Base-by-base conservation (phyloP, 2,888 invertebrate species). In the Eumacrocentrus americanus region DNA sequence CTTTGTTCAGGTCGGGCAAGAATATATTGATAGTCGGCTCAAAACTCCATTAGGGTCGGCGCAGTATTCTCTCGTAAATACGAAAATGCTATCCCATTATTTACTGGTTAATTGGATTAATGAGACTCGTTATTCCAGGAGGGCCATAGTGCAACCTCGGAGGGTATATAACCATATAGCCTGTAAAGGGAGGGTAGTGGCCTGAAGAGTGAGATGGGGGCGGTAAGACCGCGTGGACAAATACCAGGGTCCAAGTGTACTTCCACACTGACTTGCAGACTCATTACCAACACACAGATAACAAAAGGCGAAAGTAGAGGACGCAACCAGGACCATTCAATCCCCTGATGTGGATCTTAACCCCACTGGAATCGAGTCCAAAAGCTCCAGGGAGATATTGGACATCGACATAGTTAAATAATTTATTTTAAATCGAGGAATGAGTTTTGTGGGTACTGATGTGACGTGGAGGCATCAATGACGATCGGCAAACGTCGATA, bases 91-190 rank as follows among this genome's bases (percentile, higher is more conserved):
- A 76, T 75, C 75, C 80, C 80, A 80, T 80, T 80, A 80, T 79
- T 80, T 80, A 80, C 80, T 80, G 80, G 80, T 80, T 80, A 80
- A 80, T 80, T 80, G 80, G 80, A 80, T 80, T 80, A 80, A 80
- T 80, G 80, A 80, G 80, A 74, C 80, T 80, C 80, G 79, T 80
- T 80, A 80, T 80, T 78, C 75, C 70, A 70, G 67, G 67, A 69
- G 69, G 65, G 65, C 66, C 29, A 60, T 62, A 58, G 62, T 67
- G 67, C 63, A 65, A 61, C 58, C 59, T 56, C 60, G 25, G 2
- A 25, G 25, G n/a, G 12, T 46, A 46, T 46, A 46, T 25, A 22
- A 12, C n/a, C 40, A 40, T 35, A 35, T 35, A 7, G 37, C 7
- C n/a, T 14, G 40, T 11, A 40, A 23, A 48, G 44, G 20, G 23